phyloP scores from a whole-genome alignment of 2,113 vertebrate species.

The Oncorhynchus kisutch region DNA sequence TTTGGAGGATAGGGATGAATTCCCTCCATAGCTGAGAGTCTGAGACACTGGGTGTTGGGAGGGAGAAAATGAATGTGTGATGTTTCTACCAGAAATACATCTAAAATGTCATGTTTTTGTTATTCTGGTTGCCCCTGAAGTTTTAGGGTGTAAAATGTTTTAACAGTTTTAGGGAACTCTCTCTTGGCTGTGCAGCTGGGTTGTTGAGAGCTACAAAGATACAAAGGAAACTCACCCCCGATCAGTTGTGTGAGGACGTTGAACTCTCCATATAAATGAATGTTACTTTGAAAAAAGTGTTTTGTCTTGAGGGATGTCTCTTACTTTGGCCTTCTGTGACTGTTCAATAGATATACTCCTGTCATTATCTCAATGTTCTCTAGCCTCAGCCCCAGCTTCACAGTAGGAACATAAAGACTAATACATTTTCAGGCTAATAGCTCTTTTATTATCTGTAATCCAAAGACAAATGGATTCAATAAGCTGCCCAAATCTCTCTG shows the following conservation, averaged over 20 bases:
- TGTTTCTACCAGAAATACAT: not conserved
- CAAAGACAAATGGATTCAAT: slow-evolving; percentile 64
- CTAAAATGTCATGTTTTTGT: not conserved
- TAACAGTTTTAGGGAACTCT: no score
- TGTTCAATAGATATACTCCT: not conserved
- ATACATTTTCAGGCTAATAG: slow-evolving; percentile 57
- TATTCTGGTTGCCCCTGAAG: not conserved
- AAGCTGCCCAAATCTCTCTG: slow-evolving; percentile 56
- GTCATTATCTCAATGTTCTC: not conserved
- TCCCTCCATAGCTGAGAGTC: not conserved
- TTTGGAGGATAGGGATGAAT: not conserved
- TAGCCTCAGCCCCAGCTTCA: not conserved
- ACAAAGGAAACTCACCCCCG: no score
- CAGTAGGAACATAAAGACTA: slow-evolving; percentile 24
- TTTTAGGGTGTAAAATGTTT: not conserved
- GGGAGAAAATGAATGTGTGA: not conserved
- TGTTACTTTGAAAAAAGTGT: not conserved
- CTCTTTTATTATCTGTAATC: slow-evolving; percentile 68
- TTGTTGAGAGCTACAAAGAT: no score
- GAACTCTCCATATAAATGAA: not conserved
- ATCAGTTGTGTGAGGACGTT: no score
- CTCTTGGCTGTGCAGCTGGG: no score
- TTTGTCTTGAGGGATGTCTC: not conserved
- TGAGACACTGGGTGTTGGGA: not conserved
- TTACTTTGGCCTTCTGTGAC: not conserved